Evolutionary conservation across 2,888 invertebrate species (phyloP), one percentile per base, ranked within the genome.

Genomic region (Rotaria socialis): DNA sequence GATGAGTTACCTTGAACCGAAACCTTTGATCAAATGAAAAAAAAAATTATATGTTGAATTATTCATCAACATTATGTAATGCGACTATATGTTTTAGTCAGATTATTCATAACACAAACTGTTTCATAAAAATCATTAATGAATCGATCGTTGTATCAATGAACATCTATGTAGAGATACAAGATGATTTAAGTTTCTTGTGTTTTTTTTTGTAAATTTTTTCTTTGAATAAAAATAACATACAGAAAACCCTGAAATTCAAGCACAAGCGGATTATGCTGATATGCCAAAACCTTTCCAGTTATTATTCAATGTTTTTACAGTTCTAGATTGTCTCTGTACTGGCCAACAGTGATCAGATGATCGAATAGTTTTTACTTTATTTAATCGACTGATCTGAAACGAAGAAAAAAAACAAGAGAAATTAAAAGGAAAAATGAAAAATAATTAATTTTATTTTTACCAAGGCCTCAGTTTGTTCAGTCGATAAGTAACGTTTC

Each of bases 391-490:
- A 47, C 35, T 80, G 3, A 80, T 24, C 80, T 80, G 24, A 24
- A 67, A 60, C 2, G 2, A 22, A 80, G 47, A 14, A 11, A 5
- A n/a, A 24, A 43, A 43, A 24, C 4, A 41, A 8, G 6, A 3
- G 3, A 3, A 47, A 24, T 10, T 47, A 19, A 74, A 24, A 43
- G 2, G 10, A 7, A 67, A 67, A 60, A 8, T 43, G 16, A 22
- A 47, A 47, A 43, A 43, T 10, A 22, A 43, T 74, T 74, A 22
- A 74, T 41, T 35, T 35, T 35, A 35, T 24, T 5, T 47, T 80
- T 43, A 80, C 80, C n/a, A 80, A n/a, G n/a, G 80, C 80, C 5
- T 80, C 80, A 3, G 80, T 80, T 80, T 80, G 47, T 80, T 47
- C 80, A 22, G 47, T 41, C 0, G 80, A 80, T 80, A 80, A n/a